Evolutionary conservation across 2,797 vertebrate genomes (phyloP).

Genomic region (Halcyon chelicuti): DNA sequence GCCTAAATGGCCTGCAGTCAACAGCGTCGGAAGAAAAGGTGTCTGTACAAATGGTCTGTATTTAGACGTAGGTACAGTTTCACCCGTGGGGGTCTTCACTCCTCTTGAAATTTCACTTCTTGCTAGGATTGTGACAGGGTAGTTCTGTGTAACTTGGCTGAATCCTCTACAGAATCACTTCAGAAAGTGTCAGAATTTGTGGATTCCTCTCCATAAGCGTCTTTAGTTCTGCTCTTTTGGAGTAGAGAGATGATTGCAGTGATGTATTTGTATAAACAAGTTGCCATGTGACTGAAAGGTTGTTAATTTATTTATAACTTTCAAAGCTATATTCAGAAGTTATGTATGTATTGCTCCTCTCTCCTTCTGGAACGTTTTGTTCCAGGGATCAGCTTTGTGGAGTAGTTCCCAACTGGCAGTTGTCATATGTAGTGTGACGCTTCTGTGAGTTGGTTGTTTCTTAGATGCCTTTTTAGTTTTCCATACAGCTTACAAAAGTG

Average conservation of each 20-base stretch:
- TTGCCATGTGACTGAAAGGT: not conserved
- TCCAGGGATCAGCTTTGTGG: not conserved
- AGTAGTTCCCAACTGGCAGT: conserved; percentile 2
- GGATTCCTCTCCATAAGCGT: not conserved
- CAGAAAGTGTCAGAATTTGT: not conserved
- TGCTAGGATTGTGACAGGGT: not conserved
- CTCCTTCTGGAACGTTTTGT: conserved; percentile 33
- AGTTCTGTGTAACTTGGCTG: not conserved
- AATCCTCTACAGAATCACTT: not conserved
- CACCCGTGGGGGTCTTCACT: not conserved
- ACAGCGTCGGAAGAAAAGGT: not conserved
- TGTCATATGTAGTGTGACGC: not conserved
- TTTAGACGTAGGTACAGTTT: not conserved
- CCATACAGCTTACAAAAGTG: not conserved
- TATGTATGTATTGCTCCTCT: not conserved
- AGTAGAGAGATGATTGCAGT: not conserved
- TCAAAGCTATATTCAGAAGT: not conserved
- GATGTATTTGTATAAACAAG: not conserved
- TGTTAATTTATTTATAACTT: conserved; percentile 46
- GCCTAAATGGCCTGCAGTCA: not conserved
- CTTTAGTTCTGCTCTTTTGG: not conserved
- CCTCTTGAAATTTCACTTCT: not conserved
- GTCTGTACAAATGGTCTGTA: not conserved
- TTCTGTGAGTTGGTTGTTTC: not conserved
- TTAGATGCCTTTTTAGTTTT: not conserved